Percentiles rank a stretch among this genome's conserved stretches.
Evolutionary conservation across 2,113 vertebrate species (phyloP).

Genomic region (Hyperopisus bebe): DNA sequence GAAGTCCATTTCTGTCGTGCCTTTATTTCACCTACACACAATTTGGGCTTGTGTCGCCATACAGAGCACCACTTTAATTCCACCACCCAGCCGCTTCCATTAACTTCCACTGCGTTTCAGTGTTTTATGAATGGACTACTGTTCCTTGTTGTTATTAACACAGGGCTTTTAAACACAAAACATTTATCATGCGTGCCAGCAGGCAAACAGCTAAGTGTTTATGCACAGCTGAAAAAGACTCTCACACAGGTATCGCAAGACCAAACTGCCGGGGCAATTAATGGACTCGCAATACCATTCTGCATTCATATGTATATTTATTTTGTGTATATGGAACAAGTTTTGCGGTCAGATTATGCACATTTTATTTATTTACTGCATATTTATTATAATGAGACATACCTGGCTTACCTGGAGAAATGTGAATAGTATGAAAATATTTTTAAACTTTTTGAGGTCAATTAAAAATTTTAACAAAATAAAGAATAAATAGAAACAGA

Average conservation of each 20-base stretch:
- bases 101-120: conserved; percentile 37
- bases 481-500: background rate
- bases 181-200: conserved; percentile 67
- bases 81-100: conserved; percentile 3
- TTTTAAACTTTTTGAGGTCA: background rate
- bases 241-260: conserved; percentile 42
- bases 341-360: background rate
- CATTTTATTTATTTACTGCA: background rate
- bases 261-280: background rate
- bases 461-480: background rate
- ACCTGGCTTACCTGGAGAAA: background rate
- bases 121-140: conserved; percentile 52
- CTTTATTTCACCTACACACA: conserved; percentile 25
- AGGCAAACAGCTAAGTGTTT: conserved; percentile 64
- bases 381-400: background rate
- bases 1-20: conserved; percentile 31
- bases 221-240: conserved; percentile 56
- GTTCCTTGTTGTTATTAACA: conserved; percentile 60
- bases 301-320: background rate
- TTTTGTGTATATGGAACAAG: background rate
- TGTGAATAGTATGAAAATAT: background rate
- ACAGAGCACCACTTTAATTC: conserved; percentile 38
- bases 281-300: background rate
- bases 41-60: conserved; percentile 16
- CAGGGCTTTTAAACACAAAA: conserved; percentile 69